Percentiles rank a stretch among this genome's conserved stretches.
These are phyloP conservation scores for Neoascia interrupta DNA, from an alignment of 2,888 invertebrate genomes.

Conservation along the genomic window DNA sequence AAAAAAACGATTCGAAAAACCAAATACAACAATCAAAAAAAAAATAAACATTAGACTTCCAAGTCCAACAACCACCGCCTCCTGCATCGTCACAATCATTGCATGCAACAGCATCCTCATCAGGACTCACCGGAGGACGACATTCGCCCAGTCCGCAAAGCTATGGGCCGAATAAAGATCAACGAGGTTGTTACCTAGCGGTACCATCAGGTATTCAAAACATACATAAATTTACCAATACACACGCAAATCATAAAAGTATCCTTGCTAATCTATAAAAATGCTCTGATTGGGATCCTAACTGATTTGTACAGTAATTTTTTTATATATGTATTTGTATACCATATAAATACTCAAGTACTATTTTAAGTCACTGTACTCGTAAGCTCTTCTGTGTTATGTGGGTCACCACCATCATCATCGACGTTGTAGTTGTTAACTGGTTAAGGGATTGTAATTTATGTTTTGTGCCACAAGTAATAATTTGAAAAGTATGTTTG, in stretches of 20 bases:
- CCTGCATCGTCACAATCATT: slow-evolving; percentile 75
- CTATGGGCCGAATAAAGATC: slow-evolving; percentile 82
- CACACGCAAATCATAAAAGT: slow-evolving; percentile 6
- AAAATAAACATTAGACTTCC: slow-evolving; percentile 71
- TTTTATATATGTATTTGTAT: no score
- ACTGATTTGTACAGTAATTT: slow-evolving; percentile 48
- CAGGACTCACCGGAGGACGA: slow-evolving; percentile 74
- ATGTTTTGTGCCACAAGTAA: no score
- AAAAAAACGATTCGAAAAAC: slow-evolving; percentile 1
- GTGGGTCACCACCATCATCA: neutral
- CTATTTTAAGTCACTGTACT: slow-evolving; percentile 5
- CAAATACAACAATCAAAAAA: slow-evolving; percentile 42
- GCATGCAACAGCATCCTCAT: slow-evolving; percentile 75
- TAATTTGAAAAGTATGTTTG: no score
- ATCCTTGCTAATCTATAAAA: slow-evolving; percentile 17
- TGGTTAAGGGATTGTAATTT: neutral
- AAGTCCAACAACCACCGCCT: slow-evolving; percentile 71
- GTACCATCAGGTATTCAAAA: slow-evolving; percentile 82
- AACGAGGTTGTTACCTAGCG: slow-evolving; percentile 83
- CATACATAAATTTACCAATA: slow-evolving; percentile 10
- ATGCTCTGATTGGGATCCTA: slow-evolving; percentile 47
- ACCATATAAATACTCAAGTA: neutral
- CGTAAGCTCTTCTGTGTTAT: no score
- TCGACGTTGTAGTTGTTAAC: neutral
- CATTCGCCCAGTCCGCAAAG: slow-evolving; percentile 81